Conservation (phyloP, 2,113 vertebrate species). For the Triplophysa dalaica region DNA sequence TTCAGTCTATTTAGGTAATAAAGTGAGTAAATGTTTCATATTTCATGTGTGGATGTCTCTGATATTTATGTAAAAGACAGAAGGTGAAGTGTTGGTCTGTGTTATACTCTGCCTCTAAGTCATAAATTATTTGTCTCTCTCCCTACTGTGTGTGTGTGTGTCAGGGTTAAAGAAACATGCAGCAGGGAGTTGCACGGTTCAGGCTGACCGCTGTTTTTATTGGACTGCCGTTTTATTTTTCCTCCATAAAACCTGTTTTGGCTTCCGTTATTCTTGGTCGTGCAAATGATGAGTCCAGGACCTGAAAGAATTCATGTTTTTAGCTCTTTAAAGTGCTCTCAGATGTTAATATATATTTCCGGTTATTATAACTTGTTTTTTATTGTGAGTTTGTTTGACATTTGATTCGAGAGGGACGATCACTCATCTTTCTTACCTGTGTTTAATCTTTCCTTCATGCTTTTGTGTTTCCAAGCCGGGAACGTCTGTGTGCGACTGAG, state of each 20-base stretch:
- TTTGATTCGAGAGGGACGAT: neutral
- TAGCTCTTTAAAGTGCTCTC: neutral
- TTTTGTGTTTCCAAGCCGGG: neutral
- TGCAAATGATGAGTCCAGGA: neutral
- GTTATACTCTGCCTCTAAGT: neutral
- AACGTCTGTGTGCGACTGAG: neutral
- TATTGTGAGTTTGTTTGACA: neutral
- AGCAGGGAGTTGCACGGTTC: neutral
- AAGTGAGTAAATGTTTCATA: too few relatives aligned
- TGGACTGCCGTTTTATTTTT: slow-evolving; percentile 1
- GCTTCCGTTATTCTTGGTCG: neutral
- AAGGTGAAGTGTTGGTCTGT: neutral
- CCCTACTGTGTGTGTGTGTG: neutral
- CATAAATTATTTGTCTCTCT: neutral
- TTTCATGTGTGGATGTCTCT: too few relatives aligned
- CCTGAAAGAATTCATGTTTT: neutral
- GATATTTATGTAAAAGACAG: too few relatives aligned
- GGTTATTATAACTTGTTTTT: neutral
- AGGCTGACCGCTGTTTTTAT: neutral
- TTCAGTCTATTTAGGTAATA: too few relatives aligned
- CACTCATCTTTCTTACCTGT: neutral
- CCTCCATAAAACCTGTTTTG: neutral
- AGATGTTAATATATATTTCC: neutral
- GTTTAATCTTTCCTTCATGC: neutral
- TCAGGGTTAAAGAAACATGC: slow-evolving; percentile 4